phyloP scores from a whole-genome alignment of 2,888 invertebrate species.

The Aradus depressus region DNA sequence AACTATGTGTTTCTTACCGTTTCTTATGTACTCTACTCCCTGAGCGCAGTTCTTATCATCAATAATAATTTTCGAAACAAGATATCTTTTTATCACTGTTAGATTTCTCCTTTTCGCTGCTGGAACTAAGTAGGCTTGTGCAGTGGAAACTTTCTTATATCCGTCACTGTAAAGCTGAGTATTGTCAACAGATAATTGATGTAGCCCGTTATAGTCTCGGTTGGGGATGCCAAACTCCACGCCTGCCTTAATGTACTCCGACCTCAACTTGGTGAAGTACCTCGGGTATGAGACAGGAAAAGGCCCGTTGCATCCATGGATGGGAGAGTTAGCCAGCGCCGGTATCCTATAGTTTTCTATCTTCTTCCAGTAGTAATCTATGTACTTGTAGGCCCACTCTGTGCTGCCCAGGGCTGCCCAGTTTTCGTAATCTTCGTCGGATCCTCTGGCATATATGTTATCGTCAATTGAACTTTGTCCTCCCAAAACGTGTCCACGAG shows the following conservation, averaged over 20 bases:
- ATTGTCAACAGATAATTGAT: constrained; percentile 36
- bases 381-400: constrained; percentile 31
- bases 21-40: constrained; percentile 61
- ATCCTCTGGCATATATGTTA: constrained; percentile 39
- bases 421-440: constrained; percentile 36
- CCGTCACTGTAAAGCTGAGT: constrained; percentile 35
- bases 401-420: constrained; percentile 35
- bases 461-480: constrained; percentile 37
- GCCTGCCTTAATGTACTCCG: constrained; percentile 35
- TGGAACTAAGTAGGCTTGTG: constrained; percentile 37
- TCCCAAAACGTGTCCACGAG: constrained; percentile 39
- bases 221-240: constrained; percentile 35
- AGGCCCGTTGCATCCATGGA: constrained; percentile 34
- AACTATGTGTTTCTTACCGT: constrained; percentile 42
- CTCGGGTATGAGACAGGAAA: constrained; percentile 36
- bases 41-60: constrained; percentile 7
- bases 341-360: constrained; percentile 30
- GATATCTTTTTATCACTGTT: constrained; percentile 34
- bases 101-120: constrained; percentile 35
- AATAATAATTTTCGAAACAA: constrained; percentile 10
- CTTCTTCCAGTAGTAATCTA: constrained; percentile 33
- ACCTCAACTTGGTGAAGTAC: constrained; percentile 35
- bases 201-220: constrained; percentile 35
- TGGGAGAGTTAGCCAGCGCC: constrained; percentile 15
- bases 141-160: constrained; percentile 33